Conservation (phyloP, 2,888 invertebrate species). For the Leucophora obtusa region DNA sequence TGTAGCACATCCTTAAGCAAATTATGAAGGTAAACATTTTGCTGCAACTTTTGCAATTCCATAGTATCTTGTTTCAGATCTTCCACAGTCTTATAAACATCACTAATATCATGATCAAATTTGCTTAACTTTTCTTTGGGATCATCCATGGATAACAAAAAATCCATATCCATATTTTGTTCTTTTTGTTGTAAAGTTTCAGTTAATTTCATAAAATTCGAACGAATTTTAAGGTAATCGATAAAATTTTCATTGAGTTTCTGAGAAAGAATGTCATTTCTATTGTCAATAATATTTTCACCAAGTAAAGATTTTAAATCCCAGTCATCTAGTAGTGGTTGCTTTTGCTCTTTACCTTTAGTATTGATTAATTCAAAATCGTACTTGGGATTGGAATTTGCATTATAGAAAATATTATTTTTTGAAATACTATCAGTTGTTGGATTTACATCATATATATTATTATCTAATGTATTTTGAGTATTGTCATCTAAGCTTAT, state of each 20-base stretch:
- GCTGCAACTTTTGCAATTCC: constrained; percentile 26
- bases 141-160: neutral
- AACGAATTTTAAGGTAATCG: constrained; percentile 21
- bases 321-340: neutral
- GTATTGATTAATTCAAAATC: neutral
- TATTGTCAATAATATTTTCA: neutral
- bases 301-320: neutral
- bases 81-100: constrained; percentile 1
- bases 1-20: constrained; percentile 10
- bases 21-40: constrained; percentile 33
- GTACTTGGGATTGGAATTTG: neutral
- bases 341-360: neutral
- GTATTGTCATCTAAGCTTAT: neutral
- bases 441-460: neutral
- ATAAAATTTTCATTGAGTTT: neutral
- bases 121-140: neutral
- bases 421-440: neutral
- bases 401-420: neutral
- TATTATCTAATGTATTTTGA: neutral
- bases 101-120: constrained; percentile 27
- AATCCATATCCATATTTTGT: constrained; percentile 26
- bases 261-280: neutral
- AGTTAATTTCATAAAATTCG: neutral
- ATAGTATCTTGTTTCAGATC: constrained; percentile 25
- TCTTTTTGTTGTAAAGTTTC: neutral